phyloP scores from a whole-genome alignment of 1,140 invertebrate genomes.

The Triops longicaudatus region DNA sequence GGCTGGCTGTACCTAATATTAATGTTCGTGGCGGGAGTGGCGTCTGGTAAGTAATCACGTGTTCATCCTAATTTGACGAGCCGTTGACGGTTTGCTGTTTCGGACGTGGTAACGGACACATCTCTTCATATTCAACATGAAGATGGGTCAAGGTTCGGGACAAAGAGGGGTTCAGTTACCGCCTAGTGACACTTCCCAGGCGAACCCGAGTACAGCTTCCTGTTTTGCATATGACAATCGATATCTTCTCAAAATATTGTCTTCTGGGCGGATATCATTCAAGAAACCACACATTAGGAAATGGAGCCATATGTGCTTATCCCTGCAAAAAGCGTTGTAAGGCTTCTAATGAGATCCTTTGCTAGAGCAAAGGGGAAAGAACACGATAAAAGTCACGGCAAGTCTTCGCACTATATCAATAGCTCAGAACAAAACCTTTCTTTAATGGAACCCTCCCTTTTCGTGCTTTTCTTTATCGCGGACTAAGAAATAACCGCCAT shows the following conservation, averaged over 20 bases:
- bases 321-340: background rate
- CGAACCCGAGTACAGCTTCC: too few species aligned
- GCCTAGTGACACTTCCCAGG: too few species aligned
- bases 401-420: too few species aligned
- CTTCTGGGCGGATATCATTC: background rate
- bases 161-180: too few species aligned
- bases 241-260: too few species aligned
- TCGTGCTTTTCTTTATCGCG: too few species aligned
- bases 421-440: too few species aligned
- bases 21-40: background rate
- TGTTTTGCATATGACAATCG: too few species aligned
- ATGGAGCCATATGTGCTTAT: background rate
- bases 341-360: constrained; percentile 10
- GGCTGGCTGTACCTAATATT: background rate
- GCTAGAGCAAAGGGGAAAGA: background rate
- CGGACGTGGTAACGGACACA: background rate
- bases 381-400: too few species aligned
- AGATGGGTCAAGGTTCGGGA: too few species aligned
- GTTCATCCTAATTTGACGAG: background rate
- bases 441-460: too few species aligned
- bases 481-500: too few species aligned
- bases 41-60: background rate
- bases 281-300: background rate
- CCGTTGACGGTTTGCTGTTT: background rate
- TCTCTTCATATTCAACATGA: background rate